Evolutionary conservation across 2,888 invertebrate genomes (phyloP), one percentile per base, ranked within the genome.

Genomic region (Plutella xylostella): DNA sequence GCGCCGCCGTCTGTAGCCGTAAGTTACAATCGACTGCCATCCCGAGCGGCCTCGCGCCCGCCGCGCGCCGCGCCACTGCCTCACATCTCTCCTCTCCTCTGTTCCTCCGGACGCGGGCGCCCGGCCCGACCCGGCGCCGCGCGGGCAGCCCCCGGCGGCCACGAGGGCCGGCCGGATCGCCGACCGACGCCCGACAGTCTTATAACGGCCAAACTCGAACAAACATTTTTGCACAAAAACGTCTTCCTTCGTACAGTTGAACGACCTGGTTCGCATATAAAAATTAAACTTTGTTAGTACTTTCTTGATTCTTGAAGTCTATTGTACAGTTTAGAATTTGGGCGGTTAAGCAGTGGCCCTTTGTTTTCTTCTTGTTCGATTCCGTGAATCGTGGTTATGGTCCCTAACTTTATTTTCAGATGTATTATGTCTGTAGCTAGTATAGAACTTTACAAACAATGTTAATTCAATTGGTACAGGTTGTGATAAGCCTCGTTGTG

Each of bases 401-500:
- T 70, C 78, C 80, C 74, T 79, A 69, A 76, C 67, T 79, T 82
- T 82, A 78, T 80, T 79, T 80, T 80, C 77, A 63, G 76, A 80
- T 68, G 65, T 77, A 69, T 75, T 80, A 76, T 78, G 80, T 80
- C 80, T 72, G 72, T 83, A 83, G 82, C 69, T 83, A 83, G 83
- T 72, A 77, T 82, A 83, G 77, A 74, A 77, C 76, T 83, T 82
- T 82, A 83, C 82, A 82, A 82, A 82, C 80, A 77, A 82, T 79
- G 80, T 80, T 82, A 75, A 78, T 82, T 82, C 82, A 83, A 83
- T 82, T 83, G 76, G 78, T 79, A 80, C 82, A 78, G 83, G 83
- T 83, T 83, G 83, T 83, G 83, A 83, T 79, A 80, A 68, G 75
- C 78, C 82, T 78, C 80, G 83, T 83, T 83, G 75, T 74, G 72